A percentile compares a stretch with the other conserved stretches of the same genome.
These are phyloP conservation scores for Ophion slaviceki DNA, from an alignment of 2,888 invertebrate genomes.

Conservation along the genomic window DNA sequence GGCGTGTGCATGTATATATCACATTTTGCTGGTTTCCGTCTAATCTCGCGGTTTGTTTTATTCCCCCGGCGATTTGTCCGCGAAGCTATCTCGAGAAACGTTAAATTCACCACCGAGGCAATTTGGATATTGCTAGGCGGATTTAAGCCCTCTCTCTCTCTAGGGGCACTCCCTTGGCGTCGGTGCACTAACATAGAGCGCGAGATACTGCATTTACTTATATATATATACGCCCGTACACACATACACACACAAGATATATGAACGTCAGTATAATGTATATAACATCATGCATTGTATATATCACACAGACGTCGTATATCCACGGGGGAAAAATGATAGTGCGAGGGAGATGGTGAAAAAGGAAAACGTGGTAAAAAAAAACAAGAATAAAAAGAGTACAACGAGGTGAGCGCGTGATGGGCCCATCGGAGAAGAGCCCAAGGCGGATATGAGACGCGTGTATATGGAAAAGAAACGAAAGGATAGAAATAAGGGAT, in stretches of 20 bases:
- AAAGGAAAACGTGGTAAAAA: conserved; percentile 14
- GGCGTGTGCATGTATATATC: conserved; percentile 1
- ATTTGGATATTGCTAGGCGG: conserved; percentile 79
- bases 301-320: conserved; percentile 34
- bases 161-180: conserved; percentile 39
- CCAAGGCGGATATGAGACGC: conserved; percentile 31
- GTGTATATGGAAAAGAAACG: conserved; percentile 16
- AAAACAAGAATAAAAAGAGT: background rate
- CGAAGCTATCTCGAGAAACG: conserved; percentile 72
- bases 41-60: conserved; percentile 78
- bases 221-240: too few species aligned
- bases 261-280: background rate
- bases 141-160: conserved; percentile 67
- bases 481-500: conserved; percentile 38
- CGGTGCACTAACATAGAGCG: conserved; percentile 44
- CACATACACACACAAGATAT: background rate
- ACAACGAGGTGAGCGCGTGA: conserved; percentile 35
- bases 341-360: conserved; percentile 19
- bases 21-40: conserved; percentile 68
- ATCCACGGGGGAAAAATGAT: conserved; percentile 19
- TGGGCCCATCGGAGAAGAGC: conserved; percentile 50
- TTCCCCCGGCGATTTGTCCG: conserved; percentile 77
- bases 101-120: conserved; percentile 77
- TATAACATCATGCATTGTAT: background rate
- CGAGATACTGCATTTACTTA: conserved; percentile 20